Evolutionary conservation across 2,113 vertebrate species (phyloP).

Genomic region (Dasypus novemcinctus): DNA sequence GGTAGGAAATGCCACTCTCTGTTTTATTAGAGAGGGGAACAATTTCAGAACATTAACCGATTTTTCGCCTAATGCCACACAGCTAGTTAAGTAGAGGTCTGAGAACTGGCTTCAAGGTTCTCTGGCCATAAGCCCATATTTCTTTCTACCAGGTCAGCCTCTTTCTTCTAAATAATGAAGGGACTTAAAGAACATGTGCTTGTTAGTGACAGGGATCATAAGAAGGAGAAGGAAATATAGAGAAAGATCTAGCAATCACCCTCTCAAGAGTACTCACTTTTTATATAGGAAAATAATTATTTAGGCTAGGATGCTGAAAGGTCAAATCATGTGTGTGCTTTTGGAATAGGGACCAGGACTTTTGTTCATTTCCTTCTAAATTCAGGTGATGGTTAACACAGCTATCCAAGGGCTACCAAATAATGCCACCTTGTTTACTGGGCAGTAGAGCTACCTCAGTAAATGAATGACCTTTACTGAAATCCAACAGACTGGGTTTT

Average conservation of each 20-base stretch:
- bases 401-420: neutral
- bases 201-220: neutral
- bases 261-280: neutral
- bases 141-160: neutral
- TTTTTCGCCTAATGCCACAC: neutral
- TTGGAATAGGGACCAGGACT: neutral
- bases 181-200: neutral
- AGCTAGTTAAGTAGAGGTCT: neutral
- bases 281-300: neutral
- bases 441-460: neutral
- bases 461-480: neutral
- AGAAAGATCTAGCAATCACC: neutral
- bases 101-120: neutral
- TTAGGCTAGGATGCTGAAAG: neutral
- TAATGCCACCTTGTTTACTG: neutral
- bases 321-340: neutral
- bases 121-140: neutral
- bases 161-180: neutral
- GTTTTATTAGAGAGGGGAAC: neutral
- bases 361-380: neutral
- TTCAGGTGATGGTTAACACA: neutral
- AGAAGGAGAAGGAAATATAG: neutral
- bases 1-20: neutral
- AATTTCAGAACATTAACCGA: neutral
- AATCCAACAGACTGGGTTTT: neutral